phyloP scores from a whole-genome alignment of 2,113 vertebrate genomes.

The Prunella fulvescens region DNA sequence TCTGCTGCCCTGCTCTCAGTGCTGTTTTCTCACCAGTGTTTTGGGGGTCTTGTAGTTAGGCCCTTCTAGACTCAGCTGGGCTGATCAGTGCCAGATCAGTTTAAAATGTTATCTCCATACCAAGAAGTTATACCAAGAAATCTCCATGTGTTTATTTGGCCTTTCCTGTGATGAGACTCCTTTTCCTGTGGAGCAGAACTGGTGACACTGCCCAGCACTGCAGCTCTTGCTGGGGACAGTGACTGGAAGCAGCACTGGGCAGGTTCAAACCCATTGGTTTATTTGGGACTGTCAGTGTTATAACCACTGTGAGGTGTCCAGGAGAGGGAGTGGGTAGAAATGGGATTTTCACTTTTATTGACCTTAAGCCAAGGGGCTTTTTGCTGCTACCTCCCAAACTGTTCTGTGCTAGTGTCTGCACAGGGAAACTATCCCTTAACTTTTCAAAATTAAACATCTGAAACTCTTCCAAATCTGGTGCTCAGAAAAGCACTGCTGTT shows the following conservation, averaged over 20 bases:
- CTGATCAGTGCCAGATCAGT: background rate
- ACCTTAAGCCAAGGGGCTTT: background rate
- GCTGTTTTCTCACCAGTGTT: background rate
- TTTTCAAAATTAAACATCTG: background rate
- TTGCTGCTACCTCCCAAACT: background rate
- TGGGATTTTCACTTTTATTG: background rate
- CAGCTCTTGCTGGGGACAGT: background rate
- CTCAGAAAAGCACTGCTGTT: background rate
- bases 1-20: background rate
- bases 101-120: background rate
- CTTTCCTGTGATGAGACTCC: background rate
- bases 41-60: background rate
- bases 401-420: background rate
- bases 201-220: background rate
- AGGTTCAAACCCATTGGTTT: background rate
- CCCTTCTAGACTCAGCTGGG: background rate
- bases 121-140: background rate
- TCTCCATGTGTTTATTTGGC: fast-evolving
- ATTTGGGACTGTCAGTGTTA: background rate
- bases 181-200: background rate
- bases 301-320: background rate
- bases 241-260: background rate
- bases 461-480: background rate
- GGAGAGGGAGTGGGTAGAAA: background rate
- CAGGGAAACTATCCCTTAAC: background rate